phyloP scores from a whole-genome alignment of 2,888 invertebrate genomes.

The Drosophila nigricruria region DNA sequence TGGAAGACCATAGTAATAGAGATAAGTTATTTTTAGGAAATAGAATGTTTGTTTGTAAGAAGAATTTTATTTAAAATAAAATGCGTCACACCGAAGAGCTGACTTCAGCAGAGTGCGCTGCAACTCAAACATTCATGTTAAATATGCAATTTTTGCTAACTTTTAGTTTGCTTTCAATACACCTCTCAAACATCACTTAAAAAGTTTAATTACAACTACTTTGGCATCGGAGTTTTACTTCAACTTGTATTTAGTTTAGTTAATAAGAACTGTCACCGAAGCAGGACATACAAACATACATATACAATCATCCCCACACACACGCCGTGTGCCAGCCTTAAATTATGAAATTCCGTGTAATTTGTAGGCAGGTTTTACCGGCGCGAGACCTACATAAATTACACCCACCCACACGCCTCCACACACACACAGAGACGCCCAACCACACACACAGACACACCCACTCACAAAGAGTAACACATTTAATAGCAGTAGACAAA shows the following conservation, averaged over 20 bases:
- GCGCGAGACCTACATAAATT: slow-evolving; percentile 57
- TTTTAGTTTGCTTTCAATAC: neutral
- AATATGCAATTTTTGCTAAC: neutral
- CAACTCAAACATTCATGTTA: neutral
- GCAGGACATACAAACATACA: neutral
- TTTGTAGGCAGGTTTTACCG: slow-evolving; percentile 48
- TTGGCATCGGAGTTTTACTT: neutral
- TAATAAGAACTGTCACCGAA: slow-evolving; percentile 12
- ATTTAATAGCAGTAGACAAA: slow-evolving; percentile 13
- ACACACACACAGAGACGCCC: neutral
- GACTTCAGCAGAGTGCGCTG: no score
- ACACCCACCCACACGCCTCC: slow-evolving; percentile 27
- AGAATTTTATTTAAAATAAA: no score
- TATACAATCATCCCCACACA: neutral
- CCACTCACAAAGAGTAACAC: slow-evolving; percentile 12
- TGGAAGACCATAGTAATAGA: no score
- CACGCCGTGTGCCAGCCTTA: slow-evolving; percentile 25
- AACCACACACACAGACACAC: slow-evolving; percentile 11
- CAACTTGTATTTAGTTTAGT: slow-evolving; percentile 5
- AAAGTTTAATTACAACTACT: neutral
- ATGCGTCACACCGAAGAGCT: no score
- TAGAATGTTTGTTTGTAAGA: no score
- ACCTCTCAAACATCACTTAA: neutral
- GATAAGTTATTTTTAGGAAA: no score
- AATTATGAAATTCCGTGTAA: slow-evolving; percentile 55